Base-by-base conservation (phyloP, 92 coral and sea anemone species). In the Porites cylindrica region DNA sequence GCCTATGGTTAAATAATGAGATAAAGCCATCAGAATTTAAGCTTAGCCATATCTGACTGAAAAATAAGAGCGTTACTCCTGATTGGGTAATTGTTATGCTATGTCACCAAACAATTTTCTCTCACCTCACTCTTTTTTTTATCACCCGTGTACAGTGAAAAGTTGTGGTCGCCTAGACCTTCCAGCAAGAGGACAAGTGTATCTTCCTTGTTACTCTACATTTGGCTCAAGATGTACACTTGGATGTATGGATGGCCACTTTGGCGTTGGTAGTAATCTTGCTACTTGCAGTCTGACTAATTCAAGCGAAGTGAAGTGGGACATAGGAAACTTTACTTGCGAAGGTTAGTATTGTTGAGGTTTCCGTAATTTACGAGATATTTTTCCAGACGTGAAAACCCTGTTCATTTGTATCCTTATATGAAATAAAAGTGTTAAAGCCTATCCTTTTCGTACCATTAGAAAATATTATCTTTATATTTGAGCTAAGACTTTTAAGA, bases 221-320 rank as follows among this genome's bases (percentile, higher is more conserved):
- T 72, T 73, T 51, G 85, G 85, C 51, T 86, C 90, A 12, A 60
- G 74, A 11, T 86, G 90, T 47, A 21, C 18, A 18, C 66, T 72
- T 14, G 65, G 52, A 20, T 86, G 90, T 61, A 60, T 0, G 11
- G n/a, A 24, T 50, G 90, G 90, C 7, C 70, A 80, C 56, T 23
- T 54, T 26, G 66, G 66, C 8, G 51, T 20, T 17, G 90, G 80
- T 23, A 10, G 43, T 6, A 82, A 51, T n/a, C 14, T 62, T 64
- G 90, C 86, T 9, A 79, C 82, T 26, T 86, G 90, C 77, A 72
- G 54, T 12, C 18, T 80, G 10, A 60, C 17, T 32, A 14, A 65
- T n/a, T 53, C 76, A 23, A 70, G 26, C 26, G 51, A 82, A 18
- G 90, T 86, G 17, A 79, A 43, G 62, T 86, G 90, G 90, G 64